Evolutionary conservation across 2,113 vertebrate genomes (phyloP).

Genomic region (Thryonomys swinderianus): DNA sequence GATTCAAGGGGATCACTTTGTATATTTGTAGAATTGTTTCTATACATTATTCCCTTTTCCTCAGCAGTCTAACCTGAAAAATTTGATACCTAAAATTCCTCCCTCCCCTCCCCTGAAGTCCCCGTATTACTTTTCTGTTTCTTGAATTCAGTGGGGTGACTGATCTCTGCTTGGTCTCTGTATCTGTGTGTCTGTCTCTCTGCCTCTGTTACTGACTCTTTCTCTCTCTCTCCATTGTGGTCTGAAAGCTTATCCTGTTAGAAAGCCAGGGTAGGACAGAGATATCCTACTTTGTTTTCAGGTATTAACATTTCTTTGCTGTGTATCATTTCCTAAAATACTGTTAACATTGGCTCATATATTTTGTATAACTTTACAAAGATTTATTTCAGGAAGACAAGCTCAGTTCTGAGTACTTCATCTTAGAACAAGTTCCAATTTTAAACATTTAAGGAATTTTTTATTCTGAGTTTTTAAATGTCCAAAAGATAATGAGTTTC

Average conservation of each 20-base stretch:
- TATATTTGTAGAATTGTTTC: background rate
- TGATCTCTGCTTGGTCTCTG: background rate
- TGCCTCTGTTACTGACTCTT: background rate
- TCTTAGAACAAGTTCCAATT: background rate
- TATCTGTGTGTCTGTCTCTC: background rate
- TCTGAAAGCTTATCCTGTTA: background rate
- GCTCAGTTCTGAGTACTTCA: background rate
- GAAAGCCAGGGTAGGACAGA: background rate
- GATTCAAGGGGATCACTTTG: background rate
- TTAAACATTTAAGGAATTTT: background rate
- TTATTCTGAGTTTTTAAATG: background rate
- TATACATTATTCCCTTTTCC: background rate
- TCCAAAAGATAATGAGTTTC: background rate
- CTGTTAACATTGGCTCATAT: background rate
- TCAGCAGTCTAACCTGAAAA: background rate
- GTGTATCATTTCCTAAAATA: background rate
- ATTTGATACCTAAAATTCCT: background rate
- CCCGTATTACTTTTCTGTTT: background rate
- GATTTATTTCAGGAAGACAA: background rate
- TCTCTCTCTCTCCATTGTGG: background rate
- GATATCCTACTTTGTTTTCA: background rate
- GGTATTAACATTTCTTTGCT: background rate
- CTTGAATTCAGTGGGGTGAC: background rate
- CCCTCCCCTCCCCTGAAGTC: background rate
- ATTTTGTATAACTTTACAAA: background rate